Conservation (phyloP, 2,888 invertebrate genomes). For the Limnephilus rhombicus region DNA sequence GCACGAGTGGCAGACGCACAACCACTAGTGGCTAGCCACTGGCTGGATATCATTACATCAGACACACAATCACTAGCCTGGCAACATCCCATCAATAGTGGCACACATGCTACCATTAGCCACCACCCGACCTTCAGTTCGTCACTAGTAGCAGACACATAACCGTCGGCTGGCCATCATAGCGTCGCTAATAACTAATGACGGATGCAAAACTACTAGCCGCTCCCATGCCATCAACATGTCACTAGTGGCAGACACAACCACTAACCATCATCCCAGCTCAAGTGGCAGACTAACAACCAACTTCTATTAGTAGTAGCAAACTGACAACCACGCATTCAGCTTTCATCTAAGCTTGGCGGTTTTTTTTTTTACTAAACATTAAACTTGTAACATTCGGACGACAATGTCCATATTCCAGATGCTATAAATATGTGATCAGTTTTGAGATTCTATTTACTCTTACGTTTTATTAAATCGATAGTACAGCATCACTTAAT, state of each 20-base stretch:
- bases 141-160: too few species aligned
- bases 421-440: background rate
- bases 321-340: background rate
- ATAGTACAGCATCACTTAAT: background rate
- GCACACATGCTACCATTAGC: too few species aligned
- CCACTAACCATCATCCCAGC: background rate
- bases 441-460: background rate
- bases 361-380: too few species aligned
- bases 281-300: too few species aligned
- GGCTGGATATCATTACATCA: background rate
- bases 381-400: background rate
- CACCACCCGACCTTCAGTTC: too few species aligned
- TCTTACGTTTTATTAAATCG: background rate
- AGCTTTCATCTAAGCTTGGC: background rate
- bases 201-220: too few species aligned
- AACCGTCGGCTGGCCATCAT: too few species aligned
- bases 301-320: too few species aligned
- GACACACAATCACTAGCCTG: too few species aligned
- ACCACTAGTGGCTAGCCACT: constrained; percentile 23
- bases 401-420: background rate
- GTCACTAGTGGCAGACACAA: background rate
- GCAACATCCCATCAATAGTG: too few species aligned
- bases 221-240: too few species aligned
- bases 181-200: too few species aligned
- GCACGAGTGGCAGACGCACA: constrained; percentile 51